These are phyloP conservation scores for Isichthys henryi DNA, from an alignment of 2,113 vertebrate genomes.

Conservation along the genomic window DNA sequence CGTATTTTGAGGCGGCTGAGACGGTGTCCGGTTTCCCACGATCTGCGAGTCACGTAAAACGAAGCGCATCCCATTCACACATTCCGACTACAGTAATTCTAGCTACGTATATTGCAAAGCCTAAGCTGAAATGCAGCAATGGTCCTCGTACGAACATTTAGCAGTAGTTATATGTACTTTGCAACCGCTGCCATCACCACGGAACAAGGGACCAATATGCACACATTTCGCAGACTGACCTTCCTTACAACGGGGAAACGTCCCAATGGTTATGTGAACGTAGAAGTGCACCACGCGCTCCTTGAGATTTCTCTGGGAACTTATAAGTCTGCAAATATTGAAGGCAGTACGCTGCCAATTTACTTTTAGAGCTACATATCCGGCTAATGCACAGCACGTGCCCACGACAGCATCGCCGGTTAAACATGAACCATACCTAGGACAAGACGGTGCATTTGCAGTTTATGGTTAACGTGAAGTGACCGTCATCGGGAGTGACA, in stretches of 20 bases:
- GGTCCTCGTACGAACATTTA: neutral
- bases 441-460: neutral
- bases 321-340: neutral
- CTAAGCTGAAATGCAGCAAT: neutral
- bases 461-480: neutral
- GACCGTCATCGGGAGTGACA: neutral
- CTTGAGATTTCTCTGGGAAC: neutral
- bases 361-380: neutral
- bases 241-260: neutral
- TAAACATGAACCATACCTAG: neutral
- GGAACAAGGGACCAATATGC: neutral
- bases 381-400: neutral
- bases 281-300: neutral
- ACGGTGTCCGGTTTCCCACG: neutral
- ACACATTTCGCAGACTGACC: neutral
- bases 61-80: neutral
- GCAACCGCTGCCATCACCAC: neutral
- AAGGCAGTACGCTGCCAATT: neutral
- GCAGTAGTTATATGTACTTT: neutral
- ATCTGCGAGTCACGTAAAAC: neutral
- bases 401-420: neutral
- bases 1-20: neutral
- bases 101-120: neutral
- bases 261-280: neutral
- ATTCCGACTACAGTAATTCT: neutral